These are phyloP conservation scores for Cheirogaleus major DNA, from an alignment of 2,797 vertebrate species.

Conservation along the genomic window DNA sequence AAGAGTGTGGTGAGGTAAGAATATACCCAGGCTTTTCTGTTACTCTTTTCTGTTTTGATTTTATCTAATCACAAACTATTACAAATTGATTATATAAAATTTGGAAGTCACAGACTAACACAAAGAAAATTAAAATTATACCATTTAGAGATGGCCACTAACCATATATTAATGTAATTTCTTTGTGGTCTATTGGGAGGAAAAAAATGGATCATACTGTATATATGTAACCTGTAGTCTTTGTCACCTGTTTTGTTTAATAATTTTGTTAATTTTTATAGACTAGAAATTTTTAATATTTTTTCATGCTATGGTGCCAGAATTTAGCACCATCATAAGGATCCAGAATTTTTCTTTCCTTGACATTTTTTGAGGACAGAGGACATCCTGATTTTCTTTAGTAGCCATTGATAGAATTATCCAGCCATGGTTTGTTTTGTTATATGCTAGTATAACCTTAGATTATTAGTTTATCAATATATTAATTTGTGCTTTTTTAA, in stretches of 20 bases:
- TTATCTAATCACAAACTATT: neutral
- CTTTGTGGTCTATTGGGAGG: constrained; percentile 3
- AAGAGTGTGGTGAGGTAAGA: constrained; percentile 95
- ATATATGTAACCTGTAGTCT: neutral
- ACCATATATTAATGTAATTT: constrained; percentile 1
- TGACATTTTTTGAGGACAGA: neutral
- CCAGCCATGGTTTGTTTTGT: neutral
- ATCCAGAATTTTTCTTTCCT: constrained; percentile 29
- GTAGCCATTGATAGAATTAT: neutral
- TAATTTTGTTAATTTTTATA: constrained; percentile 26
- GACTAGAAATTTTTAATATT: neutral
- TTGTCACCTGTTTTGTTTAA: constrained; percentile 21
- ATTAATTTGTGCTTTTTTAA: neutral
- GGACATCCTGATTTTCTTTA: neutral
- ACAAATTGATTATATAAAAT: neutral
- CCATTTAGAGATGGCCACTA: neutral
- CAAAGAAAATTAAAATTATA: constrained; percentile 26
- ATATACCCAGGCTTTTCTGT: neutral
- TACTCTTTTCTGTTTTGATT: neutral
- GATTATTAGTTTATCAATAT: neutral
- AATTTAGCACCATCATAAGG: neutral
- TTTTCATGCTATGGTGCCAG: neutral
- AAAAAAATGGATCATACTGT: neutral
- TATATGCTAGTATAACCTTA: neutral
- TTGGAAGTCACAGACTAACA: neutral